A percentile compares a stretch with the other conserved stretches of the same genome.
phyloP scores from a whole-genome alignment of 2,888 invertebrate genomes.

The Synanthedon myopaeformis region DNA sequence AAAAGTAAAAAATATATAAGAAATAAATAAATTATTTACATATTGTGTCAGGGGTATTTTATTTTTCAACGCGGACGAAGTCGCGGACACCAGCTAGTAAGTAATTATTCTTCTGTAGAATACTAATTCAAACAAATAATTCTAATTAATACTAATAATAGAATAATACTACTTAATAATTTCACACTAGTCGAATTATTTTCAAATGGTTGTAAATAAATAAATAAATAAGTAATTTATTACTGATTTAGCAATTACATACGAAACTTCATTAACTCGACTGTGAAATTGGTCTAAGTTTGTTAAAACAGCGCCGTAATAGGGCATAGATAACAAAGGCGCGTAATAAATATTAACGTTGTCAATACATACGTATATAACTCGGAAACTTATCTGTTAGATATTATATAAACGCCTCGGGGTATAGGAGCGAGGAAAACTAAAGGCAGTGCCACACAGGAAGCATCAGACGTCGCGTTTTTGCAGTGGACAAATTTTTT shows the following conservation, averaged over 20 bases:
- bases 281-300: conserved; percentile 5
- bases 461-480: not conserved
- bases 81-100: too few relatives aligned
- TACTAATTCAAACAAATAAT: too few relatives aligned
- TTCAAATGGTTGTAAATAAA: too few relatives aligned
- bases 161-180: too few relatives aligned
- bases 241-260: not conserved
- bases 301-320: conserved; percentile 5
- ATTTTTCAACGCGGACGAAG: too few relatives aligned
- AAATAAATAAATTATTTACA: too few relatives aligned
- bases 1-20: too few relatives aligned
- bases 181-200: too few relatives aligned
- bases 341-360: conserved; percentile 62
- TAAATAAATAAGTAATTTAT: not conserved
- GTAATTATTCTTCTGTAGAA: too few relatives aligned
- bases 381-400: conserved; percentile 53
- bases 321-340: conserved; percentile 49
- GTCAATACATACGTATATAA: conserved; percentile 59
- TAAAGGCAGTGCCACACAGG: conserved; percentile 13
- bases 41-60: too few relatives aligned
- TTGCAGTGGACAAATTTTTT: not conserved
- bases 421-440: conserved; percentile 44
- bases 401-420: conserved; percentile 65
- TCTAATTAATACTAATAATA: too few relatives aligned
- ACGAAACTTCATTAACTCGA: conserved; percentile 8